Base-by-base conservation (phyloP, 2,888 invertebrate genomes). In the Clusia tigrina region DNA sequence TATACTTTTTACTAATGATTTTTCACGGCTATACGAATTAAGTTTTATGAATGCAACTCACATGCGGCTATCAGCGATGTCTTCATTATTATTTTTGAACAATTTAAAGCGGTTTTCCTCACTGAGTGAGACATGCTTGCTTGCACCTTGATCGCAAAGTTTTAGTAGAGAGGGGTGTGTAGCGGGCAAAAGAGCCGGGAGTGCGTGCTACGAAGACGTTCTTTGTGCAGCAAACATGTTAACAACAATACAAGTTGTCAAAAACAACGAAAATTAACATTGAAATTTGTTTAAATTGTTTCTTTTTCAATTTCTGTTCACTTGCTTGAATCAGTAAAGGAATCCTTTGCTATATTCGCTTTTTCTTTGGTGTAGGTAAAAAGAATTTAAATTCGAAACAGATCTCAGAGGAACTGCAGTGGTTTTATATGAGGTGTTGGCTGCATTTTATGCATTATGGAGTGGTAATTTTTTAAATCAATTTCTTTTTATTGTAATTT, bases 371-470 rank as follows among this genome's bases (percentile, higher is more conserved):
- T 6, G 42, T 17, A 42, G n/a, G 9, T n/a, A 17, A n/a, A 3
- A 42, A 42, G 42, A 42, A 42, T 42, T 42, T 3, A 42, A 42
- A 42, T 42, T 6, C 42, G n/a, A 17, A 42, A 42, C 42, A 42
- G 6, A 17, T 42, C 22, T 6, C 15, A 17, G n/a, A 48, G 2
- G 22, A 48, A 18, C 20, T 48, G 22, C 42, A 18, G 22, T 20
- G 48, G 18, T 48, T 74, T 72, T 73, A n/a, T n/a, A 77, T 72
- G 76, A 77, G 76, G 74, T 75, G 74, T 77, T 67, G 74, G 66
- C 69, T 71, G 70, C 69, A 71, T 74, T 75, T 77, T 74, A 70
- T 69, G 72, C 72, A 71, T 61, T 64, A 52, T 57, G 67, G 59
- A 53, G 38, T 58, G 63, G 69, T 71, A 63, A 57, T 54, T 15